Percentiles rank a stretch among this genome's conserved stretches.
Evolutionary conservation across 2,888 invertebrate species (phyloP).

Genomic region (Spilosoma lubricipeda): DNA sequence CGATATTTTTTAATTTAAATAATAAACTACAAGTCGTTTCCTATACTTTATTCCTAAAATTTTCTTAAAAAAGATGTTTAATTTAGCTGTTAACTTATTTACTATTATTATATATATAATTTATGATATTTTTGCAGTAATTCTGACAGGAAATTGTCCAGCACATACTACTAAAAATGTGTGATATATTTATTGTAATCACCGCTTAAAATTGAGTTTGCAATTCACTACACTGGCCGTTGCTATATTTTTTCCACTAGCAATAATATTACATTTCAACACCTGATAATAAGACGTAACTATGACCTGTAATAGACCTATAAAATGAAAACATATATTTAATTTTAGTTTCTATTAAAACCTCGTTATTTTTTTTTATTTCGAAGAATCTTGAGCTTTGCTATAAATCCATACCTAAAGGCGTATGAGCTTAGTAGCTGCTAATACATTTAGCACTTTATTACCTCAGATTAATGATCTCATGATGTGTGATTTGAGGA

Average conservation of each 20-base stretch:
- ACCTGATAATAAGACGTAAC: slow-evolving; percentile 23
- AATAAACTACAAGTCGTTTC: slow-evolving; percentile 38
- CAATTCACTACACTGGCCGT: slow-evolving; percentile 15
- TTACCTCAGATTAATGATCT: slow-evolving; percentile 42
- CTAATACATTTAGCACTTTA: slow-evolving; percentile 36
- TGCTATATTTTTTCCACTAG: slow-evolving; percentile 23
- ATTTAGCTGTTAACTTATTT: slow-evolving; percentile 56
- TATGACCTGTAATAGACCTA: slow-evolving; percentile 32
- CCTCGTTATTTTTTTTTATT: background rate
- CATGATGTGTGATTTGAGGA: slow-evolving; percentile 32
- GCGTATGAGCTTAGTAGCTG: slow-evolving; percentile 23
- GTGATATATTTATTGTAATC: slow-evolving; percentile 39
- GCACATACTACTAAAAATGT: slow-evolving; percentile 18
- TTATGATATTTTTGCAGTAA: slow-evolving; percentile 27
- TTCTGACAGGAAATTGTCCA: slow-evolving; percentile 32
- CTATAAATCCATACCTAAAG: background rate
- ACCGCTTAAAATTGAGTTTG: slow-evolving; percentile 28
- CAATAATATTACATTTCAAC: slow-evolving; percentile 27
- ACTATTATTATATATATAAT: slow-evolving; percentile 43
- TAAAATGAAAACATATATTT: slow-evolving; percentile 36
- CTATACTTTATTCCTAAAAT: slow-evolving; percentile 63
- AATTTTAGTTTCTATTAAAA: slow-evolving; percentile 32
- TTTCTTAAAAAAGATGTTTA: slow-evolving; percentile 48
- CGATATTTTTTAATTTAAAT: background rate
- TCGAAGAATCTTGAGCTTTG: background rate